phyloP scores from a whole-genome alignment of 2,113 vertebrate genomes.

The Sitta europaea region DNA sequence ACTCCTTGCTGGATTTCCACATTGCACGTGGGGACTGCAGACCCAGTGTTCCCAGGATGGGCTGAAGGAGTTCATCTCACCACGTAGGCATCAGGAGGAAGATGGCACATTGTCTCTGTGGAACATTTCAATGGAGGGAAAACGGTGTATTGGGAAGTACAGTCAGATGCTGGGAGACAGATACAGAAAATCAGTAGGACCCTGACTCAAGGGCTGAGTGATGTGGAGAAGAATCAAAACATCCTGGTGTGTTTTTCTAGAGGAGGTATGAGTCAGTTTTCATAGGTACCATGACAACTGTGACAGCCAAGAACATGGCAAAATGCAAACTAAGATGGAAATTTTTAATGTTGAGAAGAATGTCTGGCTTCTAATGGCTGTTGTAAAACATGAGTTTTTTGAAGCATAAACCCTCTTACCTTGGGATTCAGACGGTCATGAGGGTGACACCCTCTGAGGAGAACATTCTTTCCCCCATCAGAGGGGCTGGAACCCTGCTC shows the following conservation, averaged over 20 bases:
- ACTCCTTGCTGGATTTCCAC: background rate
- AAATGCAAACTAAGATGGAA: background rate
- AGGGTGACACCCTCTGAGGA: background rate
- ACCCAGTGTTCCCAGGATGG: background rate
- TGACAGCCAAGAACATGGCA: background rate
- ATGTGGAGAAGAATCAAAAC: background rate
- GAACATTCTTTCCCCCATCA: background rate
- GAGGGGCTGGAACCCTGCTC: background rate
- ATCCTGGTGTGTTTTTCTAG: background rate
- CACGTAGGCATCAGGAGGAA: fast-evolving
- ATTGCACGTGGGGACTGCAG: background rate
- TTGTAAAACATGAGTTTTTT: background rate
- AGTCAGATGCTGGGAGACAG: background rate
- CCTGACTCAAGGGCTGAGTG: background rate
- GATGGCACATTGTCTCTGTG: background rate
- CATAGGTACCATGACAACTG: background rate
- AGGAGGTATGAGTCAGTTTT: background rate
- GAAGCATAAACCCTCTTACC: background rate
- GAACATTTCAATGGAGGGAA: fast-evolving
- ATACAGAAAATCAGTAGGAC: background rate
- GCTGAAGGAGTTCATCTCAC: background rate
- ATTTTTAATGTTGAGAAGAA: background rate
- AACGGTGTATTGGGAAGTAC: background rate
- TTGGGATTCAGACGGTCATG: background rate
- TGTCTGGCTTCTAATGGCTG: background rate